Percentiles rank a stretch among this genome's conserved stretches.
Conservation (phyloP, 2,113 vertebrate species). For the Xyliphius kryptos region DNA sequence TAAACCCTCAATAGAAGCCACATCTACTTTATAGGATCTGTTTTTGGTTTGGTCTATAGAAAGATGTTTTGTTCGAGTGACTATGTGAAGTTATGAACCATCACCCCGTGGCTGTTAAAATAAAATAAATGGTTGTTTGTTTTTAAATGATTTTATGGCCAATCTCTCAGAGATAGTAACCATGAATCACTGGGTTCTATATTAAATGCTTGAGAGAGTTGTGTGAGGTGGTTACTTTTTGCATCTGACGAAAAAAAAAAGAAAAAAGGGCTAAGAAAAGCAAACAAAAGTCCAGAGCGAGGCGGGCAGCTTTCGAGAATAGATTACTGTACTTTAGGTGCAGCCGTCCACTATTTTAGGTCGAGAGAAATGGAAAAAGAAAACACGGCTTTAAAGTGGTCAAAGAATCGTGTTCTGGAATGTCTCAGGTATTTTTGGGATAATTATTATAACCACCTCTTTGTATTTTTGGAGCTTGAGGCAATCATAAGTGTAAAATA, state of each 20-base stretch:
- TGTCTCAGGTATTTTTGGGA: conserved; percentile 33
- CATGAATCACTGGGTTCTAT: conserved; percentile 30
- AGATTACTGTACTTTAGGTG: conserved; percentile 35
- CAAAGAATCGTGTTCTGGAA: conserved; percentile 24
- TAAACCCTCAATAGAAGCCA: no score
- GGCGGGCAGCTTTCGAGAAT: conserved; percentile 31
- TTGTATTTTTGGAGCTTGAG: conserved; percentile 29
- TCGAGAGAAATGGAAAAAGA: conserved; percentile 17
- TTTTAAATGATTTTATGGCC: no score
- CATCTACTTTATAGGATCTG: no score
- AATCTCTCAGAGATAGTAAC: conserved; percentile 25
- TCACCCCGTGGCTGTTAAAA: no score
- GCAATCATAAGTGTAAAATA: no score
- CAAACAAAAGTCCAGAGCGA: conserved; percentile 14
- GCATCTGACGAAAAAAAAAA: conserved; percentile 4
- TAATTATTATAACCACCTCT: conserved; percentile 32
- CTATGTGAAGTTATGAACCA: no score
- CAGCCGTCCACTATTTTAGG: conserved; percentile 30
- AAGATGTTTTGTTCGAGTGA: no score
- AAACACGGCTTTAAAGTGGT: conserved; percentile 35
- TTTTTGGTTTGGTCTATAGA: no score
- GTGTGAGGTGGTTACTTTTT: conserved; percentile 12
- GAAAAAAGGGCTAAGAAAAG: conserved; percentile 21
- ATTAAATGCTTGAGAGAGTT: background rate
- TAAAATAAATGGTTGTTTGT: no score